Evolutionary conservation across 2,888 invertebrate species (phyloP).

Genomic region (Liopterus haemorrhoidalis): DNA sequence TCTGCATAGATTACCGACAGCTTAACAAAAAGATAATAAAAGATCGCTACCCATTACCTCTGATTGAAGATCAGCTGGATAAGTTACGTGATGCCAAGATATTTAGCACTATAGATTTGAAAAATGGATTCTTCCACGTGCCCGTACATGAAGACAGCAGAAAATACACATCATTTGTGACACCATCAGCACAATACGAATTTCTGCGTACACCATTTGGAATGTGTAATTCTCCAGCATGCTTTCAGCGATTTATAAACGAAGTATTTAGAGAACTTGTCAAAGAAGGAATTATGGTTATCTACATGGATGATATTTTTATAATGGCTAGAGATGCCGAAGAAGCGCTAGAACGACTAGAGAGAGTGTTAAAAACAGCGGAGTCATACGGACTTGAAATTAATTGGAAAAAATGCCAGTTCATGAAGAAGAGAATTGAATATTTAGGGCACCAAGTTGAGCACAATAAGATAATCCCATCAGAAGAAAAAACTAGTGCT

Average conservation of each 20-base stretch:
- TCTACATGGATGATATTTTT: conserved; percentile 33
- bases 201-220: background rate
- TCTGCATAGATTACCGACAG: background rate
- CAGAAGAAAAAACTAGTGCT: too few relatives aligned
- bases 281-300: background rate
- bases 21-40: conserved; percentile 3
- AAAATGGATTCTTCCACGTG: background rate
- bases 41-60: background rate
- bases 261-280: background rate
- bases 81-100: background rate
- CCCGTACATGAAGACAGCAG: conserved; percentile 2
- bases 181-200: background rate
- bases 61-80: background rate
- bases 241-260: background rate
- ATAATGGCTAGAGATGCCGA: conserved; percentile 23
- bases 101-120: background rate
- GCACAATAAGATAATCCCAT: too few relatives aligned
- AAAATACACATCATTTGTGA: background rate
- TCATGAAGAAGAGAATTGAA: too few relatives aligned
- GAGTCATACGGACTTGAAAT: too few relatives aligned
- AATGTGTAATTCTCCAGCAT: background rate
- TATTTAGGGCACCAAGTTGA: too few relatives aligned
- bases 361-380: too few relatives aligned
- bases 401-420: too few relatives aligned
- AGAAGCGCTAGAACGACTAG: conserved; percentile 29